phyloP scores from a whole-genome alignment of 1,140 invertebrate genomes.

The Stegodyphus mimosarum region DNA sequence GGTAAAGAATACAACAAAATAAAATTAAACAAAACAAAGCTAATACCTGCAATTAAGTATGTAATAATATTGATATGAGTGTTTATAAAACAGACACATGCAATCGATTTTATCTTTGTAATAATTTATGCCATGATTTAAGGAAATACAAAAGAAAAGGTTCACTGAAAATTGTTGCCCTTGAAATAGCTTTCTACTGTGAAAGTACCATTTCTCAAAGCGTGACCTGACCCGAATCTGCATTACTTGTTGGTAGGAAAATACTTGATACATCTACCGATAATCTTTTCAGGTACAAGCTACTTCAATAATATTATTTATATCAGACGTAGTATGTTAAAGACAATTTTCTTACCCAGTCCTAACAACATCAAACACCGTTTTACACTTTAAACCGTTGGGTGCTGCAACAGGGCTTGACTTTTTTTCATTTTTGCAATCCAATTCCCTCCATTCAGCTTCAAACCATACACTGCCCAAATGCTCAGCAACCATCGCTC shows the following conservation, averaged over 20 bases:
- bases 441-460: conserved; percentile 43
- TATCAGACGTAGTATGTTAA: not conserved
- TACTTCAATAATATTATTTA: not conserved
- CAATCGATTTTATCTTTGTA: not conserved
- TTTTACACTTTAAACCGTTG: conserved; percentile 34
- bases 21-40: not conserved
- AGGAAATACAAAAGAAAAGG: too few species aligned
- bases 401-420: conserved; percentile 5
- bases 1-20: too few species aligned
- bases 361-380: conserved; percentile 48
- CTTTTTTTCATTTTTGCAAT: conserved; percentile 36
- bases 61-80: not conserved
- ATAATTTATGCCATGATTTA: not conserved
- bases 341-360: conserved; percentile 30
- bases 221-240: too few species aligned
- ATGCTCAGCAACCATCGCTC: conserved; percentile 35
- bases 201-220: too few species aligned
- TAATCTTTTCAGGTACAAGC: not conserved
- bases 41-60: not conserved
- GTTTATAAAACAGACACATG: not conserved
- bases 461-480: conserved; percentile 24
- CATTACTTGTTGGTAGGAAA: too few species aligned
- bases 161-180: too few species aligned
- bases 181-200: too few species aligned
- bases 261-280: not conserved